These are phyloP conservation scores for Brachionus rotundiformis DNA, from an alignment of 1,140 invertebrate genomes.

Conservation along the genomic window DNA sequence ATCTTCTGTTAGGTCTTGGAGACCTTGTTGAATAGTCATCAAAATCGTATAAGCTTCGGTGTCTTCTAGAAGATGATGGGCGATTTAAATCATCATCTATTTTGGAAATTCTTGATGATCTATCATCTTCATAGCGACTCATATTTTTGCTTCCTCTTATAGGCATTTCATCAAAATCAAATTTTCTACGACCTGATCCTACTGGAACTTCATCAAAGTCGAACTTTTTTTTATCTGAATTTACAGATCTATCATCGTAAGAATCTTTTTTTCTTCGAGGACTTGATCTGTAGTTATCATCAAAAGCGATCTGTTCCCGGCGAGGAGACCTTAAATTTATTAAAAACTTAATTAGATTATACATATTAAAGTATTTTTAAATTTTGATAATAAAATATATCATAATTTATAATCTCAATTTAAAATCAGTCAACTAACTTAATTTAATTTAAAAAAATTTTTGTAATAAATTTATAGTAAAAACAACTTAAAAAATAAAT, in stretches of 20 bases:
- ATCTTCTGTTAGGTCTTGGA: slow-evolving; percentile 7
- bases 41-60: slow-evolving; percentile 29
- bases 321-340: not conserved
- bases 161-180: slow-evolving; percentile 25
- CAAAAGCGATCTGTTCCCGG: not conserved
- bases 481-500: too few relatives aligned
- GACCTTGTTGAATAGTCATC: not conserved
- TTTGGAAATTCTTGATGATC: not conserved
- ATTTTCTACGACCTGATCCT: not conserved
- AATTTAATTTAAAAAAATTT: too few relatives aligned
- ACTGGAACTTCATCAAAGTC: slow-evolving; percentile 1
- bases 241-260: not conserved
- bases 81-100: not conserved
- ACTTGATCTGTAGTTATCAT: not conserved
- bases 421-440: too few relatives aligned
- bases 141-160: slow-evolving; percentile 1
- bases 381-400: too few relatives aligned
- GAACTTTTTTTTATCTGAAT: not conserved
- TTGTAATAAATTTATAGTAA: too few relatives aligned
- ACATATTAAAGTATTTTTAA: too few relatives aligned
- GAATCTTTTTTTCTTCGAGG: not conserved
- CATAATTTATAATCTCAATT: too few relatives aligned
- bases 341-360: not conserved
- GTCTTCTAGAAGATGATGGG: slow-evolving; percentile 7
- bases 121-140: not conserved